These are phyloP conservation scores for Enteromius thamalakanensis DNA, from an alignment of 2,797 vertebrate species.

Conservation along the genomic window DNA sequence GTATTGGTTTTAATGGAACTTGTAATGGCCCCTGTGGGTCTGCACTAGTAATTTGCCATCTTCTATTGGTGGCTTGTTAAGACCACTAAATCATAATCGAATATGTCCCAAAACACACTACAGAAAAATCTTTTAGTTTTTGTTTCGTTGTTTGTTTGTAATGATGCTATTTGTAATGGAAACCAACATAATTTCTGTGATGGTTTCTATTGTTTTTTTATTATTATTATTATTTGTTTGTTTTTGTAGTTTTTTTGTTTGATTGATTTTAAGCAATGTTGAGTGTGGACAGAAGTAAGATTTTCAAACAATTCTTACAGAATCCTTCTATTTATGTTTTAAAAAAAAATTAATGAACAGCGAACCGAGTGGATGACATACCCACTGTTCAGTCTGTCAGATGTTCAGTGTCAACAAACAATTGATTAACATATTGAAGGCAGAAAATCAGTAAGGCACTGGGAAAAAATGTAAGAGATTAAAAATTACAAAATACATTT, in stretches of 20 bases:
- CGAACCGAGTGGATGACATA: neutral
- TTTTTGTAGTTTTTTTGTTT: no score
- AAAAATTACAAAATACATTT: neutral
- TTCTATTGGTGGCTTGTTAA: neutral
- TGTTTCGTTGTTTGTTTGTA: no score
- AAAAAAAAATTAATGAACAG: neutral
- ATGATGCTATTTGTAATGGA: no score
- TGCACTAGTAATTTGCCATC: neutral
- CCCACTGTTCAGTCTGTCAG: neutral
- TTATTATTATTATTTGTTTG: no score
- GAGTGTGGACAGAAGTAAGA: neutral
- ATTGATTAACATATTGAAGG: neutral
- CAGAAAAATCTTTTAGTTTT: no score
- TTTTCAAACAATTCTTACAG: neutral
- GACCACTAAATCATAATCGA: no score
- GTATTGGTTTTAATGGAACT: neutral
- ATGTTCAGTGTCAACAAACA: neutral
- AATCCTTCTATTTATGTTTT: neutral
- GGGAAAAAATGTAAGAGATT: neutral
- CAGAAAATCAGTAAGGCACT: neutral
- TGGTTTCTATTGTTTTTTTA: no score
- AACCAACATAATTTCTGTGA: no score
- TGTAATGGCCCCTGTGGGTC: neutral
- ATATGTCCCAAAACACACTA: no score
- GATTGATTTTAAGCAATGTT: neutral